A percentile compares a stretch with the other conserved stretches of the same genome.
Evolutionary conservation across 2,113 vertebrate genomes (phyloP).

Genomic region (Peromyscus polionotus): DNA sequence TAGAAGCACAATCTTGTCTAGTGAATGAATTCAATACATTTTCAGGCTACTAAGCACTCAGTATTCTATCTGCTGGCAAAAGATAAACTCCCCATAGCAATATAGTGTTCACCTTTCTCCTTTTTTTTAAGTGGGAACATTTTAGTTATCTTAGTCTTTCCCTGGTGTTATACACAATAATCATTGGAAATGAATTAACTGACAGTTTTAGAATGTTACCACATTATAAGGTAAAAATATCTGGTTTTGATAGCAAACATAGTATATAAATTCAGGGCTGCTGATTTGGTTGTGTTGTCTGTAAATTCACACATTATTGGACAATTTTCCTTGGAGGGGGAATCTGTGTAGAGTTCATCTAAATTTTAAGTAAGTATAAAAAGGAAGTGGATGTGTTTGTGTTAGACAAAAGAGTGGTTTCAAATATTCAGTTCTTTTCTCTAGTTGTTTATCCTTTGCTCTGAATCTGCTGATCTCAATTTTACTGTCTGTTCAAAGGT

Average conservation of each 20-base stretch:
- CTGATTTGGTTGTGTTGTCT: background rate
- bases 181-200: background rate
- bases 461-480: background rate
- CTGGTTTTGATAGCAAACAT: background rate
- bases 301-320: background rate
- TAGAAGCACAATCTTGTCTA: background rate
- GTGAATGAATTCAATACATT: background rate
- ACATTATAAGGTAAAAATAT: background rate
- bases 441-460: background rate
- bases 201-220: background rate
- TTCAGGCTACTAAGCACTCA: background rate
- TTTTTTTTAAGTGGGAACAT: background rate
- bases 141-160: slow-evolving; percentile 26
- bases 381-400: background rate
- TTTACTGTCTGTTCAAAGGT: background rate
- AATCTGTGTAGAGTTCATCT: background rate
- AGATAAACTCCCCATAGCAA: background rate
- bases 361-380: background rate
- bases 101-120: background rate
- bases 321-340: background rate
- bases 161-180: background rate
- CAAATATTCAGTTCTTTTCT: background rate
- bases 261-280: background rate
- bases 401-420: background rate
- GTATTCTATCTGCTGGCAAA: background rate